Percentiles rank a stretch among this genome's conserved stretches.
Evolutionary conservation across 1,140 invertebrate species (phyloP).

Genomic region (Neuroterus valhalla): DNA sequence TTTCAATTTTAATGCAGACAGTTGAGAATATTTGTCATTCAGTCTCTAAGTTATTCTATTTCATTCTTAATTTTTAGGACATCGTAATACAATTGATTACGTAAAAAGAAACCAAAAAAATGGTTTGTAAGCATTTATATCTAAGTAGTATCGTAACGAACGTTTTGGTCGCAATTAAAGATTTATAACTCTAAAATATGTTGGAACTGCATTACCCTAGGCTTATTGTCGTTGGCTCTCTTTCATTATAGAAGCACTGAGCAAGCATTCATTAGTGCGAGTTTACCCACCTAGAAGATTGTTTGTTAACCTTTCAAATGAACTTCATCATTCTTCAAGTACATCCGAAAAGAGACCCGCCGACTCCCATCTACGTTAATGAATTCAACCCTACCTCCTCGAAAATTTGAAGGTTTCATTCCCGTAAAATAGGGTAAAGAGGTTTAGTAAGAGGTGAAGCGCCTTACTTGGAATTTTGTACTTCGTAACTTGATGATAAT

Average conservation of each 20-base stretch:
- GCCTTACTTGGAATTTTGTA: neutral
- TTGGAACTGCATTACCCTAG: no score
- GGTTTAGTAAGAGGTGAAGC: neutral
- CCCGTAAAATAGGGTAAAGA: neutral
- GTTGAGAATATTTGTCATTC: no score
- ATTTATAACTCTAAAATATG: no score
- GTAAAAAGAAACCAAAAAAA: no score
- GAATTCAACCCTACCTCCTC: neutral
- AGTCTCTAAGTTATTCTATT: no score
- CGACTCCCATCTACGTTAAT: neutral
- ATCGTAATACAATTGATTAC: no score
- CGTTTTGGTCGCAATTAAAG: no score
- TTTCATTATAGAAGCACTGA: neutral
- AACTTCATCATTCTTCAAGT: neutral
- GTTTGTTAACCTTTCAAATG: constrained; percentile 15
- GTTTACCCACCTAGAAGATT: neutral
- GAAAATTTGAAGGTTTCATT: neutral
- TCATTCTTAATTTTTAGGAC: no score
- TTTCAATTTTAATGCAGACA: no score
- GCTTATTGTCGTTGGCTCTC: neutral
- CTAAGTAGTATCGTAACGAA: no score
- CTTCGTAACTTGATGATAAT: neutral
- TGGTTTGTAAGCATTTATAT: no score
- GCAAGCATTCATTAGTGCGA: constrained; percentile 2
- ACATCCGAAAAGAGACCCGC: neutral